These are phyloP conservation scores for Pocillopora grandis DNA, from an alignment of 92 coral and sea anemone genomes.

Conservation along the genomic window DNA sequence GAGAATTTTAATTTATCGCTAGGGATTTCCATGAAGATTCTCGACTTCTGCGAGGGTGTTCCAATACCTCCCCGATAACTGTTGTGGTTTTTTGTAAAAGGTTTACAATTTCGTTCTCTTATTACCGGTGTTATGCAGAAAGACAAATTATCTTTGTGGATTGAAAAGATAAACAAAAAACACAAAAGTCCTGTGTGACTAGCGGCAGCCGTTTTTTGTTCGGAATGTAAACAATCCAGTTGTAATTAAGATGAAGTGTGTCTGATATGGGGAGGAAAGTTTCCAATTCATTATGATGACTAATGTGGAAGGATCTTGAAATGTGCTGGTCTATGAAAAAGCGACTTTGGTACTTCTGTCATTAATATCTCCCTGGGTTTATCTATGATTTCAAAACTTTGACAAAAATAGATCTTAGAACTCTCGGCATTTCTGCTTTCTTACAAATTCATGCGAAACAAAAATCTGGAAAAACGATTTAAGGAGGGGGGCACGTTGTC, in stretches of 20 bases:
- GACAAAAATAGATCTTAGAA: too few species aligned
- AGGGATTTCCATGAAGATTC: background rate
- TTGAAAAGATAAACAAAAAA: conserved; percentile 1
- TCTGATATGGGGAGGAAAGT: background rate
- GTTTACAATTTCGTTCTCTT: background rate
- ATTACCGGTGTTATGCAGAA: conserved; percentile 8
- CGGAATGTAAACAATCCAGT: background rate
- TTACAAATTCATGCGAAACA: too few species aligned
- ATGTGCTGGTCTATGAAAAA: background rate
- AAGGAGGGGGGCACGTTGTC: too few species aligned
- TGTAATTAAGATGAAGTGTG: background rate
- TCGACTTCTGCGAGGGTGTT: background rate
- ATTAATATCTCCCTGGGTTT: too few species aligned
- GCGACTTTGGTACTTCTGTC: background rate
- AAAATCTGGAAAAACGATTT: too few species aligned
- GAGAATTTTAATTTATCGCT: background rate
- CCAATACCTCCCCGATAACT: background rate
- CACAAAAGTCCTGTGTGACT: background rate
- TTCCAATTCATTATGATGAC: background rate
- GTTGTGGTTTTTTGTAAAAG: conserved; percentile 2
- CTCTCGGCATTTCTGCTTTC: too few species aligned
- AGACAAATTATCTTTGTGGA: conserved; percentile 8
- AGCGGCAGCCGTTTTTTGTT: background rate
- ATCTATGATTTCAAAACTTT: too few species aligned
- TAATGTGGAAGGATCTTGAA: background rate